These are phyloP conservation scores for Poecilia wingei DNA, from an alignment of 2,797 vertebrate genomes.

Conservation along the genomic window DNA sequence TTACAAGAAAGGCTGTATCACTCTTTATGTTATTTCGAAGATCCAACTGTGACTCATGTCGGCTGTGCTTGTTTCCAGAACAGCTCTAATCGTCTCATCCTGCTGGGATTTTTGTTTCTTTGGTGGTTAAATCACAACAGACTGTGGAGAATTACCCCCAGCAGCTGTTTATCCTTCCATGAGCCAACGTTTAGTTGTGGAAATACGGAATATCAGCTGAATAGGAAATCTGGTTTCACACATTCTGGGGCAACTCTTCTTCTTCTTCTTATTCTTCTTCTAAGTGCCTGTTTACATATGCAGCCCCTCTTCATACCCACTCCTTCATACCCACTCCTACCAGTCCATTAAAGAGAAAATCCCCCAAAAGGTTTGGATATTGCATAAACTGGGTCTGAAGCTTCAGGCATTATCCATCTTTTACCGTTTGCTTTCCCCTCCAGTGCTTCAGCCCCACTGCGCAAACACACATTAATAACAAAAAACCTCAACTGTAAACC, in stretches of 20 bases:
- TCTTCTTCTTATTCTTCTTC: neutral
- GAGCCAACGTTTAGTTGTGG: slow-evolving; percentile 1
- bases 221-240: slow-evolving; percentile 9
- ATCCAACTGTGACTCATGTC: slow-evolving; percentile 1
- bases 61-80: neutral
- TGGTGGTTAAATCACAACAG: slow-evolving; percentile 15
- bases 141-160: slow-evolving; percentile 11
- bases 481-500: slow-evolving; percentile 11
- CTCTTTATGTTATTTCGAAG: neutral
- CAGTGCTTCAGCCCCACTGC: slow-evolving; percentile 38
- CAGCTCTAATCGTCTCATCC: neutral
- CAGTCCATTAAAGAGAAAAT: slow-evolving; percentile 36
- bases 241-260: neutral
- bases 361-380: slow-evolving; percentile 43
- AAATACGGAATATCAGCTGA: neutral
- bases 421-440: slow-evolving; percentile 32
- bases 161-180: slow-evolving; percentile 19
- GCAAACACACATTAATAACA: slow-evolving; percentile 42
- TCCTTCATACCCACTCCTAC: slow-evolving; percentile 6
- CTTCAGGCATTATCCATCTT: slow-evolving; percentile 47
- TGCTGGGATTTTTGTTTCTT: slow-evolving; percentile 12
- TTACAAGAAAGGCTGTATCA: neutral
- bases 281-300: neutral
- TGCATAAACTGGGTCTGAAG: slow-evolving; percentile 48
- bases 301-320: neutral